Evolutionary conservation across 2,113 vertebrate species (phyloP), one percentile per base, ranked within the genome.

Genomic region (Danionella cerebrum): DNA sequence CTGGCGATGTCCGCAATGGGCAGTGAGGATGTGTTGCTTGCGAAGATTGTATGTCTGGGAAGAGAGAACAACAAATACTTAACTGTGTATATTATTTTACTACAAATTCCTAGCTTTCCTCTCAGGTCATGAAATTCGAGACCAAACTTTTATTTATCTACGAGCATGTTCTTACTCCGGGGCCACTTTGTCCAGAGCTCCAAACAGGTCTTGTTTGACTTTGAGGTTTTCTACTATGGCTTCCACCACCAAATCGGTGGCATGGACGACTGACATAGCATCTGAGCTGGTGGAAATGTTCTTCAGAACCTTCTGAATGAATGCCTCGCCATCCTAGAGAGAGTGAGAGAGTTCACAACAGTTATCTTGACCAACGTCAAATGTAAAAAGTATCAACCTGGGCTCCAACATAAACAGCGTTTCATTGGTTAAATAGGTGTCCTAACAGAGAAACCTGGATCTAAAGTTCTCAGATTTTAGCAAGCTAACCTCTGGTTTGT

Each of bases 11-110:
- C 85, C 0, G 89, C 83, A 76, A 99, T 93, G 27, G 91, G 90
- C 84, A 98, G 69, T 11, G 96, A 99, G 0, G 96, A 99, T 0
- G 96, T 99, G 85, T 98, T 99, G 87, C 96, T 99, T 51, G 90
- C 90, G 83, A 99, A 98, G 83, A 99, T 91, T 0, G 96, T 93
- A 53, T 90, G 90, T 78, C 96, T 99, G 80, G 25, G 5, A 42
- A 45, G 22, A 50, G 19, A 71, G 53, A 53, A 4, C 27, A 58
- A 52, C 50, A 55, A 3, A 31, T 1, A 24, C 27, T 53, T n/a
- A 19, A 2, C 14, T 9, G 13, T 18, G 13, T n/a, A n/a, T n/a
- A n/a, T n/a, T n/a, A n/a, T n/a, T n/a, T n/a, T n/a, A n/a, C n/a
- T n/a, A n/a, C n/a, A n/a, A n/a, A n/a, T n/a, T n/a, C n/a, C n/a